Evolutionary conservation across 2,888 invertebrate species (phyloP).

Genomic region (Orgyia antiqua): DNA sequence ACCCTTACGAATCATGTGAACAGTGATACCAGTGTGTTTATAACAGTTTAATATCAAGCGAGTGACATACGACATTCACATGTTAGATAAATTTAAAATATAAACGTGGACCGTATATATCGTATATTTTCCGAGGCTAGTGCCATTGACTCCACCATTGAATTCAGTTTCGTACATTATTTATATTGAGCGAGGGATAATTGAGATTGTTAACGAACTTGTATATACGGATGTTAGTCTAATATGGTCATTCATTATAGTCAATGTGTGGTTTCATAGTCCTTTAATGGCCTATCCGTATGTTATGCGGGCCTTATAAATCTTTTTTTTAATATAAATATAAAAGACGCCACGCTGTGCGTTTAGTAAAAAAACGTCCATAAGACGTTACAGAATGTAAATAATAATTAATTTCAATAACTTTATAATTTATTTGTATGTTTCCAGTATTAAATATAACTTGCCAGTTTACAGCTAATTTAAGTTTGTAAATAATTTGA

Average conservation of each 20-base stretch:
- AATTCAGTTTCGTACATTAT: no score
- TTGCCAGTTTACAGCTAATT: slow-evolving; percentile 61
- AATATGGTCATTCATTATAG: slow-evolving; percentile 25
- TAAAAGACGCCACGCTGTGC: slow-evolving; percentile 13
- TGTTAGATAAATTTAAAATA: no score
- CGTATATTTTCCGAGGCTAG: slow-evolving; percentile 22
- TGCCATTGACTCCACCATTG: slow-evolving; percentile 9
- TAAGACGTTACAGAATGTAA: slow-evolving; percentile 22
- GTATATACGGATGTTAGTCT: slow-evolving; percentile 26
- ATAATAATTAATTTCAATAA: slow-evolving; percentile 36
- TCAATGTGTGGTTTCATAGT: slow-evolving; percentile 34
- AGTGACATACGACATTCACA: slow-evolving; percentile 9
- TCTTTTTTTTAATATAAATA: slow-evolving; percentile 24
- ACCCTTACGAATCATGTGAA: slow-evolving; percentile 2
- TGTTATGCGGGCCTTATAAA: slow-evolving; percentile 23
- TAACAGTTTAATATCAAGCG: no score
- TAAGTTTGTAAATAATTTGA: slow-evolving; percentile 56
- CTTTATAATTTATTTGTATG: slow-evolving; percentile 57
- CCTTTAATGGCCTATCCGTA: slow-evolving; percentile 30
- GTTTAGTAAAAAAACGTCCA: no score
- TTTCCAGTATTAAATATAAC: slow-evolving; percentile 68
- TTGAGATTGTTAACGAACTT: slow-evolving; percentile 33
- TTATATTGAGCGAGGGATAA: no score
- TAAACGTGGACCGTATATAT: no score
- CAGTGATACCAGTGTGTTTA: no score